These are phyloP conservation scores for Scotopteryx bipunctaria DNA, from an alignment of 2,888 invertebrate species.

Conservation along the genomic window DNA sequence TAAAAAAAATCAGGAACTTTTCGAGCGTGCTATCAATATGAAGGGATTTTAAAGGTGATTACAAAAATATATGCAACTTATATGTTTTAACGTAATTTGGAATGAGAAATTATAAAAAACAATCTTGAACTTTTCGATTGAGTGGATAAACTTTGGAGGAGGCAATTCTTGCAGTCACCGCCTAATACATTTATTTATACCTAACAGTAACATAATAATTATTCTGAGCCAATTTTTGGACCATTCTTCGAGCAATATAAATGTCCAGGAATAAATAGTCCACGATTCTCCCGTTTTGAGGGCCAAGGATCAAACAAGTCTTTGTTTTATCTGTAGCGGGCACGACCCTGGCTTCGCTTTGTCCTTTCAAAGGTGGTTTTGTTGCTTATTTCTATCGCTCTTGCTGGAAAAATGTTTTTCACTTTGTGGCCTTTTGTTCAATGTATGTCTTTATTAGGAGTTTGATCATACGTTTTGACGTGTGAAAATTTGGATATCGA, in stretches of 20 bases:
- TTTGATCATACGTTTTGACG: background rate
- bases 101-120: too few relatives aligned
- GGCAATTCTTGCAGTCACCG: too few relatives aligned
- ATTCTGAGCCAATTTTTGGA: background rate
- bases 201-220: too few relatives aligned
- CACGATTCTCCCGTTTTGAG: slow-evolving; percentile 36
- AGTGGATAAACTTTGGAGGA: too few relatives aligned
- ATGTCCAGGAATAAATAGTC: slow-evolving; percentile 4
- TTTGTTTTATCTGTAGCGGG: slow-evolving; percentile 39
- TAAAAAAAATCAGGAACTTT: too few relatives aligned
- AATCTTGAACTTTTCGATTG: too few relatives aligned
- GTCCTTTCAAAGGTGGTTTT: slow-evolving; percentile 31
- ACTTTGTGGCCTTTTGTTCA: slow-evolving; percentile 14
- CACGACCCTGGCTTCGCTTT: slow-evolving; percentile 31
- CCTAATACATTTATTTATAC: too few relatives aligned
- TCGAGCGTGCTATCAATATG: too few relatives aligned
- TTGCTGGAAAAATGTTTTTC: slow-evolving; percentile 10
- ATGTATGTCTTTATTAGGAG: slow-evolving; percentile 16
- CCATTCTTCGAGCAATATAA: background rate
- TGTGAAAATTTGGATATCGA: background rate
- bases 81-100: too few relatives aligned
- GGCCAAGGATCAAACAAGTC: slow-evolving; percentile 45
- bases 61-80: too few relatives aligned
- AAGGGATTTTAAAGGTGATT: too few relatives aligned
- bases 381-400: slow-evolving; percentile 27